Evolutionary conservation across 2,888 invertebrate genomes (phyloP).

Genomic region (Thelaira solivaga): DNA sequence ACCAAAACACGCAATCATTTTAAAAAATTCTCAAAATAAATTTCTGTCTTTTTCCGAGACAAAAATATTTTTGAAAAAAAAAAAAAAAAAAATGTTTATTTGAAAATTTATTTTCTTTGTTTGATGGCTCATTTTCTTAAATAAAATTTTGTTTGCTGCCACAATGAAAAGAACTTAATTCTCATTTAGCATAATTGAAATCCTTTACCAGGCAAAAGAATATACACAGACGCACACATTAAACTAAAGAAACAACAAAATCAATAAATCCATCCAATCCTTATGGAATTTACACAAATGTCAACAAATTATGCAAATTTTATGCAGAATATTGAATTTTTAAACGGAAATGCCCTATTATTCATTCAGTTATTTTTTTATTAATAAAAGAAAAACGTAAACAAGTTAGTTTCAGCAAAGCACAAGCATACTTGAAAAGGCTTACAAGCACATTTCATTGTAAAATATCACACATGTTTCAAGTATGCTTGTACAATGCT

Average conservation of each 20-base stretch:
- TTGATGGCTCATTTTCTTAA: background rate
- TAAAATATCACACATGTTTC: too few species aligned
- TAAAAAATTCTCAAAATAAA: too few species aligned
- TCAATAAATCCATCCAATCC: constrained; percentile 61
- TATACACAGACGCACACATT: too few species aligned
- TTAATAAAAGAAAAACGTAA: too few species aligned
- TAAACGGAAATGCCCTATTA: constrained; percentile 33
- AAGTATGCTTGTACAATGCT: too few species aligned
- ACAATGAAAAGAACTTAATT: background rate
- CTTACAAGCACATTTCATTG: too few species aligned
- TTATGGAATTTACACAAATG: constrained; percentile 33
- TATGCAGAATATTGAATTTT: constrained; percentile 42
- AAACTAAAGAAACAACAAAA: constrained; percentile 12
- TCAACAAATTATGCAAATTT: constrained; percentile 57
- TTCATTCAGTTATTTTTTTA: background rate
- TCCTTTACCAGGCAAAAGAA: constrained; percentile 18
- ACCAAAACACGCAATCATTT: too few species aligned
- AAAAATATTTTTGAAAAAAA: background rate
- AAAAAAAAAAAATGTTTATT: background rate
- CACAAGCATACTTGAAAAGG: too few species aligned
- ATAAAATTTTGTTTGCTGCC: background rate
- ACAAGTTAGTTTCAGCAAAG: too few species aligned
- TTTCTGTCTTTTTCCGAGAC: too few species aligned
- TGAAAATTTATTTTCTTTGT: background rate
- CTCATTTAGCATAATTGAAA: constrained; percentile 44